These are phyloP conservation scores for Nomada goodeniana DNA, from an alignment of 2,888 invertebrate genomes.

Conservation along the genomic window DNA sequence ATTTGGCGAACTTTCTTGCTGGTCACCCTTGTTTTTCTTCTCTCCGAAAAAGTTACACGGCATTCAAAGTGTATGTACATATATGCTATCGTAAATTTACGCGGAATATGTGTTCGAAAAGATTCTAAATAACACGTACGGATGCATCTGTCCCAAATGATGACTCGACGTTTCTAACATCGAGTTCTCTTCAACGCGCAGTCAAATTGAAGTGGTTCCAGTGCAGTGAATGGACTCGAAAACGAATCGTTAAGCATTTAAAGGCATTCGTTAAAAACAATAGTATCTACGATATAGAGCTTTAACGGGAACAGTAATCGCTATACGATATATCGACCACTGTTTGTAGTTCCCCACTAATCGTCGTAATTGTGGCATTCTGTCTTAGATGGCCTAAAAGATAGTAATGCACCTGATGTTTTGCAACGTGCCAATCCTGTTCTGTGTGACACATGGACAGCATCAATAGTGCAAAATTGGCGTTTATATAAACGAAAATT, in stretches of 20 bases:
- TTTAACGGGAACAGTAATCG: neutral
- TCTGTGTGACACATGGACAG: conserved; percentile 7
- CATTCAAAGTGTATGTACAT: conserved; percentile 18
- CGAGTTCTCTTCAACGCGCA: neutral
- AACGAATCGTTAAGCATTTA: conserved; percentile 22
- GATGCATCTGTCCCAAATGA: conserved; percentile 17
- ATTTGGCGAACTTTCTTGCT: conserved; percentile 37
- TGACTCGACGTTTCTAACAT: conserved; percentile 9
- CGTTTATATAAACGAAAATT: conserved; percentile 8
- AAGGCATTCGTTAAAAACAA: conserved; percentile 24
- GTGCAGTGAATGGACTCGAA: conserved; percentile 27
- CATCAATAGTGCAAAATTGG: conserved; percentile 7
- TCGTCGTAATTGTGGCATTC: conserved; percentile 13
- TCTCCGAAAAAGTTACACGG: neutral
- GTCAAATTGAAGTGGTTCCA: conserved; percentile 23
- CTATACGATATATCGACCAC: conserved; percentile 8
- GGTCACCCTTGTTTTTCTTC: conserved; percentile 5
- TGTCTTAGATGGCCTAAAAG: conserved; percentile 30
- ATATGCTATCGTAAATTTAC: neutral
- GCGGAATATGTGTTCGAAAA: conserved; percentile 6
- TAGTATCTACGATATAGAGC: conserved; percentile 29
- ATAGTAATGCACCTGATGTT: neutral
- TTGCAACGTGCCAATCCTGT: conserved; percentile 7
- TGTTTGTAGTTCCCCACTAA: conserved; percentile 25
- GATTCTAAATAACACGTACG: conserved; percentile 19